phyloP scores from a whole-genome alignment of 2,113 vertebrate genomes.

The Dascyllus trimaculatus region DNA sequence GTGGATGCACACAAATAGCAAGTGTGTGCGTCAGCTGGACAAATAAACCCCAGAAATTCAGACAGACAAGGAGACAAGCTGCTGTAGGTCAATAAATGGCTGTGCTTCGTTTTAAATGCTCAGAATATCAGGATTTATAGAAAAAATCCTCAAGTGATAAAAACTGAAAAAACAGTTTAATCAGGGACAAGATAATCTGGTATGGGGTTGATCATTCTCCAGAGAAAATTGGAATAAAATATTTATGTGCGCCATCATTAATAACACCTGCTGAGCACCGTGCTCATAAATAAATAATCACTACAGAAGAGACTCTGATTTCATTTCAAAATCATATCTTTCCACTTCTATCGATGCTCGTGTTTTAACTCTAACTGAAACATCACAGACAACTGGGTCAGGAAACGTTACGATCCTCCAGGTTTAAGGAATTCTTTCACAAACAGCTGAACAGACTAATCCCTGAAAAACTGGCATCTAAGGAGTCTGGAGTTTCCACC shows the following conservation, averaged over 20 bases:
- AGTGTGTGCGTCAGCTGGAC: constrained; percentile 82
- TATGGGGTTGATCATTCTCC: constrained; percentile 22
- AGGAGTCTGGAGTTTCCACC: constrained; percentile 13
- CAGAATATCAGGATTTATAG: background rate
- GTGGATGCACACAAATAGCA: constrained; percentile 65
- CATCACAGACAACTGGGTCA: background rate
- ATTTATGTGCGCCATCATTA: constrained; percentile 50
- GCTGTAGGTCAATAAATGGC: constrained; percentile 37
- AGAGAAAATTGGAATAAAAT: constrained; percentile 53
- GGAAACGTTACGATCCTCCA: background rate
- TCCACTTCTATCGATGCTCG: background rate
- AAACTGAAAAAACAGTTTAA: background rate
- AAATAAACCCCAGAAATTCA: constrained; percentile 78
- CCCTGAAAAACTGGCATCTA: constrained; percentile 8
- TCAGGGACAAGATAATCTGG: background rate
- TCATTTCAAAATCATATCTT: background rate
- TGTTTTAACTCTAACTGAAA: background rate
- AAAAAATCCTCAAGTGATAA: background rate
- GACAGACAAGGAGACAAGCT: constrained; percentile 73
- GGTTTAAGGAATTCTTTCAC: background rate
- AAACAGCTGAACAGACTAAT: constrained; percentile 7
- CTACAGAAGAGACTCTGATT: background rate
- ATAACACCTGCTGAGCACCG: constrained; percentile 54
- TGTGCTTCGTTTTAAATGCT: constrained; percentile 6
- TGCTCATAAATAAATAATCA: constrained; percentile 66